Conservation (phyloP, 2,797 vertebrate genomes). For the Ptychobarbus kaznakovi region DNA sequence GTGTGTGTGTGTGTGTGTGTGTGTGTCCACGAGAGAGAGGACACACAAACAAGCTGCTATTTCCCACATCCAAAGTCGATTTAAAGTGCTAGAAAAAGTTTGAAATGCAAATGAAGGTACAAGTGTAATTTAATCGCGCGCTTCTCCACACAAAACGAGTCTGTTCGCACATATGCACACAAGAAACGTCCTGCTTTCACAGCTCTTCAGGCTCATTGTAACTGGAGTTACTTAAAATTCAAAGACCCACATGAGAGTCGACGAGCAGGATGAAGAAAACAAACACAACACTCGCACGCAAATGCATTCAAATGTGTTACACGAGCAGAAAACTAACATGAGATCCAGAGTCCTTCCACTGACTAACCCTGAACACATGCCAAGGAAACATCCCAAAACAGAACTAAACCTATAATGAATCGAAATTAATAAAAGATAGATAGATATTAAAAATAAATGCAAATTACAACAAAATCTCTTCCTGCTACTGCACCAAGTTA, state of each 20-base stretch:
- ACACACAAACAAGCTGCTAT: conserved; percentile 10
- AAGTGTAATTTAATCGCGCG: neutral
- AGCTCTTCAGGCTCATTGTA: conserved; percentile 12
- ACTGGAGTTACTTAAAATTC: conserved; percentile 32
- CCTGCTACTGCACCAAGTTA: too few species aligned
- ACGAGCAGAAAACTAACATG: neutral
- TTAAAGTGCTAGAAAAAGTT: conserved; percentile 24
- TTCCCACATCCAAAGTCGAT: conserved; percentile 3
- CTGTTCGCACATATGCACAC: neutral
- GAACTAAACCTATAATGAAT: neutral
- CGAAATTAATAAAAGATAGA: neutral
- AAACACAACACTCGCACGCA: conserved; percentile 32
- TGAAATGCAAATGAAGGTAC: conserved; percentile 27
- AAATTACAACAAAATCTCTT: too few species aligned
- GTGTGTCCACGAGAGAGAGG: neutral
- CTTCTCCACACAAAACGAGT: neutral
- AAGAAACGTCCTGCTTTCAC: conserved; percentile 15
- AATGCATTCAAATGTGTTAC: conserved; percentile 29
- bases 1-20: neutral
- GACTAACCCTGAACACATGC: neutral
- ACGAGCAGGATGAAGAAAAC: neutral
- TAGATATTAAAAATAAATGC: too few species aligned
- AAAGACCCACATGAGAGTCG: conserved; percentile 16
- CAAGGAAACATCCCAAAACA: neutral
- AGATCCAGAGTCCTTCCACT: neutral